Evolutionary conservation across 2,113 vertebrate genomes (phyloP).

Genomic region (Chaetorhynchus papuensis): DNA sequence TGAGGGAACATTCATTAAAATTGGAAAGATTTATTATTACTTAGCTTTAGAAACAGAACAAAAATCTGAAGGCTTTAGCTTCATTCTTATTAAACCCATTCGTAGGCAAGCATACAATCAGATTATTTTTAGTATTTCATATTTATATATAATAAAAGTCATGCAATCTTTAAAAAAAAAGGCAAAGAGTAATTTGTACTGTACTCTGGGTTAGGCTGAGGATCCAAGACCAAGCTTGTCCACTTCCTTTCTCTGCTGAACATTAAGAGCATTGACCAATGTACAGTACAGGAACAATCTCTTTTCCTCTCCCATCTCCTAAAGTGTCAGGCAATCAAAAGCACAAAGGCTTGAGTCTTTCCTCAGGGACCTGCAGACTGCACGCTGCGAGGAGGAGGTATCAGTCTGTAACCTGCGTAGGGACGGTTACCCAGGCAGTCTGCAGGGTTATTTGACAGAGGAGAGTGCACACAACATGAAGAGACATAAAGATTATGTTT

Average conservation of each 20-base stretch:
- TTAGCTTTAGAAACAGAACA: not conserved
- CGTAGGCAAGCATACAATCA: not conserved
- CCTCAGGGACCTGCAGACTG: not conserved
- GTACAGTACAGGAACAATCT: not conserved
- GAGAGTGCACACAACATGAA: not conserved
- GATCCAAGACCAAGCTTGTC: not conserved
- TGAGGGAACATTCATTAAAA: not conserved
- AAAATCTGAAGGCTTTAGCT: not conserved
- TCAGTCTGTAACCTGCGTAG: not conserved
- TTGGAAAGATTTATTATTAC: not conserved
- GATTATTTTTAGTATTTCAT: not conserved
- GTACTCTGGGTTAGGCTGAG: not conserved
- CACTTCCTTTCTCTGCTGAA: not conserved
- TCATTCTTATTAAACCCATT: not conserved
- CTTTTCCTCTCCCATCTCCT: not conserved
- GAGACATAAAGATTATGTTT: not conserved
- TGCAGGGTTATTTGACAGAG: not conserved
- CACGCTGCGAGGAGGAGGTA: not conserved
- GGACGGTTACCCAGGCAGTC: not conserved
- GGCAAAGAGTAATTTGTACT: not conserved
- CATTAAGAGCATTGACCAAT: not conserved
- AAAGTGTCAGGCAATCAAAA: not conserved
- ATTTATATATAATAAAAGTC: not conserved
- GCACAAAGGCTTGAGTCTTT: not conserved
- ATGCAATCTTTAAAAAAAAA: not conserved